Evolutionary conservation across 2,888 invertebrate species (phyloP), one percentile per base, ranked within the genome.

Genomic region (Eristalis pertinax): DNA sequence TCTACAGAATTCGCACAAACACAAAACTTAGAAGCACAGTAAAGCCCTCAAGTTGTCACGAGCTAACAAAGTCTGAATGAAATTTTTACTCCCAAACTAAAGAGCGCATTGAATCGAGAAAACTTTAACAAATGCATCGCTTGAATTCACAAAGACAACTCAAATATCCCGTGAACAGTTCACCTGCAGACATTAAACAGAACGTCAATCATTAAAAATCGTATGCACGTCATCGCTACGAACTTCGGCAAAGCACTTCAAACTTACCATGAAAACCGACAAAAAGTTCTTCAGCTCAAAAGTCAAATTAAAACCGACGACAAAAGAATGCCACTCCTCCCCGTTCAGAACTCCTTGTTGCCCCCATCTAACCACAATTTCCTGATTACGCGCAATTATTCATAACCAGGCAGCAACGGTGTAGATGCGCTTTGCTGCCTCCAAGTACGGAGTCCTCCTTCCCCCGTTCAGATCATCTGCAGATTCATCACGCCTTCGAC

Each of bases 401-500:
- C 50, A 50, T 50, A 50, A 50, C 50, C 50, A 19, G 50, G 50
- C 50, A 19, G 8, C 19, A 19, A 8, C 50, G 19, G 19, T 19
- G 5, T 50, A 19, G 50, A 19, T 19, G 50, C 19, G 19, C 19
- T 50, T 19, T 50, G 50, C 4, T 19, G 50, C 19, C 19, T 38
- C 38, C 13, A 38, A 50, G n/a, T 19, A 7, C 8, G 19, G 19
- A n/a, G 5, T 19, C 19, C 50, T 19, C 19, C 50, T 43, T 43
- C 43, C 50, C 43, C 2, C 19, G 5, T 8, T 50, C 50, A 8
- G 50, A 50, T 50, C 50, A 19, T 50, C 50, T 50, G 50, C 50
- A 50, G 50, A 50, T 50, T 50, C 50, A 50, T 75, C 75, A 75
- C 19, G 50, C 19, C 19, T 50, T 50, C 50, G 50, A 50, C 50